Evolutionary conservation across 2,888 invertebrate species (phyloP), one percentile per base, ranked within the genome.

Genomic region (Chymomyza caudatula): DNA sequence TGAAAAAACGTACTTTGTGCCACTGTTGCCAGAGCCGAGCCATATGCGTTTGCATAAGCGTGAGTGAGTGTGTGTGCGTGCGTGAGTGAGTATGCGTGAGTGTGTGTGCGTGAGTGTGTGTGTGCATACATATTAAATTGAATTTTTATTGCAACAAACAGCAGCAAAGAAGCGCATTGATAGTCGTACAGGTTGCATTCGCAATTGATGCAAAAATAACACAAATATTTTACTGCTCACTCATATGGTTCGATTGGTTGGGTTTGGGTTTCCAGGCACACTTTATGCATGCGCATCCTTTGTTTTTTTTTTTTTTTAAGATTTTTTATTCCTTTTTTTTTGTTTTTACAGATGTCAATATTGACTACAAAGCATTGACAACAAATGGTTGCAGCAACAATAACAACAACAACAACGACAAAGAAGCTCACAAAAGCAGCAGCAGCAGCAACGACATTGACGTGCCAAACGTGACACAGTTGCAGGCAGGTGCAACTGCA

Each of bases 361-460:
- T 86, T 73, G 80, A 86, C 78, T 79, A 73, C 44, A 83, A 77
- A 66, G 73, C 76, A 60, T 69, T 86, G 72, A 74, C 81, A 67
- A 80, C 60, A 71, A 85, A 78, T 76, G 66, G 60, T 19, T 67
- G 74, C 66, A 65, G 54, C 67, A 69, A 67, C 42, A 74, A 60
- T 64, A 74, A 63, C 63, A 69, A 63, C 55, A 43, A 65, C 58
- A 56, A 61, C 58, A 62, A 54, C 13, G 19, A 51, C 13, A 17
- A 51, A 43, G 44, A 43, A 47, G 17, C 15, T 58, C 57, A 52
- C 49, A 54, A 43, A 47, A 61, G 19, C 54, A 51, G 42, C 37
- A 69, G 1, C 63, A 54, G 25, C 52, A 60, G 65, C 64, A 20
- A 67, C 60, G 67, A 59, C 55, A 37, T 37, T 71, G 74, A 67